Base-by-base conservation (phyloP, 2,797 vertebrate species). In the Crenichthys baileyi region DNA sequence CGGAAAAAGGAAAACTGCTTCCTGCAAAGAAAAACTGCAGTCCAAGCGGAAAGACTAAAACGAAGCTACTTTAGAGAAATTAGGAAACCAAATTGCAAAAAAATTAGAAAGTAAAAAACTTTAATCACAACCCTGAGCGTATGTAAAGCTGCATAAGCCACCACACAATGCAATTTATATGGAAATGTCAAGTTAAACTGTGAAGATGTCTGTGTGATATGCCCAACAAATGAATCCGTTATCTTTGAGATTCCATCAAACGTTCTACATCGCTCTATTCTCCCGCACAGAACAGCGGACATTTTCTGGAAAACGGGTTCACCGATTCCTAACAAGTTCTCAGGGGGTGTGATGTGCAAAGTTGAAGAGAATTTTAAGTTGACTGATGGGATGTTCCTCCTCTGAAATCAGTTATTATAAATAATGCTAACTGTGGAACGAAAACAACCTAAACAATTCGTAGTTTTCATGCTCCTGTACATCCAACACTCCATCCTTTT, bases 1-100 rank as follows among this genome's bases (percentile, higher is more conserved):
- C 77, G 36, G 73, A 67, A 24, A 68, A 18, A 39, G 20, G 76
- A 83, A 85, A 83, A 72, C 67, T 31, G 46, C 72, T 88, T 76
- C 72, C 73, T 74, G 56, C 75, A 74, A 80, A 70, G 24, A 8
- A 71, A 82, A 48, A 18, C 24, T 60, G 18, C 48, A 76, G 70
- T 72, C 31, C 29, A 60, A 51, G 16, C 13, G 24, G 5, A 48
- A n/a, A 1, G 41, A 29, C 39, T 31, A 70, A 61, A 51, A 20
- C 41, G 36, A 53, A 51, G 29, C 29, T 31, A 46, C 22, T 55
- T 70, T 70, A 31, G 9, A 39, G 7, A 60, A 24, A 77, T 71
- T 31, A 48, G 13, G 41, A 77, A 72, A 29, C 24, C 13, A 20
- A 77, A 61, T 16, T 29, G 31, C 31, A 65, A 67, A 46, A 46